Evolutionary conservation across 1,140 invertebrate genomes (phyloP).

Genomic region (Probaryconus sp.): DNA sequence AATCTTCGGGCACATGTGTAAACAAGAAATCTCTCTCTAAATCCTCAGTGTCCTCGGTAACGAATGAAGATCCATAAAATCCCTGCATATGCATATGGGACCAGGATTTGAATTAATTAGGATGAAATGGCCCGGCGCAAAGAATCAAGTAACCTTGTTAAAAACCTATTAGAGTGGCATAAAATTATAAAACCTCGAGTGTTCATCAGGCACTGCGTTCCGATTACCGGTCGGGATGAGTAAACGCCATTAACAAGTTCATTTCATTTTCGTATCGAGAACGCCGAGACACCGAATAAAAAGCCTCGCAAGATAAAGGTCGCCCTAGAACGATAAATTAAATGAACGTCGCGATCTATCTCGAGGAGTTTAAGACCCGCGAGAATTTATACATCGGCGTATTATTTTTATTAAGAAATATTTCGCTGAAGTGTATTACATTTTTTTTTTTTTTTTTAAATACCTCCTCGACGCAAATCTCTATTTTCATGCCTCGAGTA

Average conservation of each 20-base stretch:
- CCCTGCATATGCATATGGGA: slow-evolving; percentile 47
- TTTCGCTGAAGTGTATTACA: background rate
- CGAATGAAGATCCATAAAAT: slow-evolving; percentile 52
- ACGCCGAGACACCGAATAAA: slow-evolving; percentile 20
- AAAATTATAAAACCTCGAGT: slow-evolving; percentile 9
- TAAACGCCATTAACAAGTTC: slow-evolving; percentile 22
- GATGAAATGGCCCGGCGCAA: too few relatives aligned
- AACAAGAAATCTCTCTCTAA: too few relatives aligned
- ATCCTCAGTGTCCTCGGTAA: slow-evolving; percentile 40
- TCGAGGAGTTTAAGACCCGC: slow-evolving; percentile 23
- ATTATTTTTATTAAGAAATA: slow-evolving; percentile 22
- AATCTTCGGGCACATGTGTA: too few relatives aligned
- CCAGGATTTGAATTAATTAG: slow-evolving; percentile 36
- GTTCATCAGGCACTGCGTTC: background rate
- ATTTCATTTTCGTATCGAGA: slow-evolving; percentile 19
- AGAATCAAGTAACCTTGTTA: too few relatives aligned
- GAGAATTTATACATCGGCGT: slow-evolving; percentile 17
- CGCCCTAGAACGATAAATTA: slow-evolving; percentile 26
- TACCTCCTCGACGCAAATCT: too few relatives aligned
- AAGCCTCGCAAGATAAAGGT: slow-evolving; percentile 23
- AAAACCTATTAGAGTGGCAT: background rate
- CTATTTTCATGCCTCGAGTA: background rate
- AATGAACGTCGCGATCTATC: slow-evolving; percentile 36
- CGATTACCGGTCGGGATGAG: background rate
- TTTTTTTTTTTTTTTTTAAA: too few relatives aligned